A percentile compares a stretch with the other conserved stretches of the same genome.
Evolutionary conservation across 1,140 invertebrate genomes (phyloP).

Genomic region (Nasonia longicornis): DNA sequence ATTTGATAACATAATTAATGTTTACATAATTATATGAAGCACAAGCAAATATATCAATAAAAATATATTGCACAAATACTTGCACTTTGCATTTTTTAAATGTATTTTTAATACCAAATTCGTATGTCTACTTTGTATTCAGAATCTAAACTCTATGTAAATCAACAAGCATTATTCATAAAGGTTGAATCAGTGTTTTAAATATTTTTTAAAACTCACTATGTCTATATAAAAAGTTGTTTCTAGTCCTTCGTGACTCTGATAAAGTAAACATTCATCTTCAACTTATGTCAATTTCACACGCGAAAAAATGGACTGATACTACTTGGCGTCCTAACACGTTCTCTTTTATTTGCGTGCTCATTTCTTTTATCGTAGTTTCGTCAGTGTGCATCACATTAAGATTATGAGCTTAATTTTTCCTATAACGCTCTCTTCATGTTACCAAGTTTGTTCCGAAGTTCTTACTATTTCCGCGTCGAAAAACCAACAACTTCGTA

Average conservation of each 20-base stretch:
- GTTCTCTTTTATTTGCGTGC: slow-evolving; percentile 28
- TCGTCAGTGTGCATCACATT: slow-evolving; percentile 26
- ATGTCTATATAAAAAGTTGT: neutral
- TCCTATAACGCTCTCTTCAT: slow-evolving; percentile 35
- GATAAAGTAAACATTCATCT: slow-evolving; percentile 29
- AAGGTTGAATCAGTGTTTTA: too few relatives aligned
- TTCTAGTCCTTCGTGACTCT: slow-evolving; percentile 2
- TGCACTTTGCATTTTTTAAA: too few relatives aligned
- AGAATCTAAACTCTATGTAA: too few relatives aligned
- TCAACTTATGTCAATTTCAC: slow-evolving; percentile 38
- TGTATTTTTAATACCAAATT: too few relatives aligned
- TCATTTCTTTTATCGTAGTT: slow-evolving; percentile 40
- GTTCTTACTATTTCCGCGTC: slow-evolving; percentile 23
- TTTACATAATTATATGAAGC: too few relatives aligned
- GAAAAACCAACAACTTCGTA: neutral
- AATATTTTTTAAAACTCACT: too few relatives aligned
- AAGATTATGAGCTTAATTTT: slow-evolving; percentile 41
- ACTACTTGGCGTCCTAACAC: slow-evolving; percentile 9
- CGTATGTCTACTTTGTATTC: too few relatives aligned
- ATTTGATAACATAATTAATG: too few relatives aligned
- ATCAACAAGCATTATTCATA: too few relatives aligned
- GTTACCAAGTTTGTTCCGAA: slow-evolving; percentile 38
- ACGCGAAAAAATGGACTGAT: slow-evolving; percentile 36
- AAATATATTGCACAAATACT: too few relatives aligned
- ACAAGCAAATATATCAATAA: too few relatives aligned